Evolutionary conservation across 2,797 vertebrate species (phyloP).

Genomic region (Anabacerthia variegaticeps): DNA sequence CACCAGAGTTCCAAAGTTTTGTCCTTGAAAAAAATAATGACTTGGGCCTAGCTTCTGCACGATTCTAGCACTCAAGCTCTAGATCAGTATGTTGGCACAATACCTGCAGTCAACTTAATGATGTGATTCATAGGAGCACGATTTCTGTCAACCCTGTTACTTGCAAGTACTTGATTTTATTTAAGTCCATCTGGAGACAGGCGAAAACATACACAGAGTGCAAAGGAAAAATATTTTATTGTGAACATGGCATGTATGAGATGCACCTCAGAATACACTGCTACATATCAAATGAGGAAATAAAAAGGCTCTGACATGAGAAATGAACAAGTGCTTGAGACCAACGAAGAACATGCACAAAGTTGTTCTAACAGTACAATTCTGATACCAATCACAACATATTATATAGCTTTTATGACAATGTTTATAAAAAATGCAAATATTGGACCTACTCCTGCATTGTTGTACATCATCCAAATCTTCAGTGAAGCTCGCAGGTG

Average conservation of each 20-base stretch:
- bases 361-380: conserved; percentile 40
- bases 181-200: neutral
- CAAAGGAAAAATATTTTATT: conserved; percentile 73
- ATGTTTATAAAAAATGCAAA: conserved; percentile 42
- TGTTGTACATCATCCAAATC: neutral
- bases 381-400: conserved; percentile 23
- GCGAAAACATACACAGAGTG: neutral
- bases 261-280: conserved; percentile 47
- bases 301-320: conserved; percentile 32
- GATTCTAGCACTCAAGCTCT: neutral
- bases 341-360: neutral
- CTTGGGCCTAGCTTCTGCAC: neutral
- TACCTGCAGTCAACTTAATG: neutral
- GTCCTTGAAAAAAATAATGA: neutral
- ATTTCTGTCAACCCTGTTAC: neutral
- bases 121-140: neutral
- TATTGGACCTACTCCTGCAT: neutral
- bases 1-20: neutral
- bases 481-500: neutral
- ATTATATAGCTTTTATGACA: conserved; percentile 25
- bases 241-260: conserved; percentile 48
- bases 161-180: neutral
- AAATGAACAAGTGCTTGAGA: conserved; percentile 45
- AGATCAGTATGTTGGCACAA: neutral
- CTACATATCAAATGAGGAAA: conserved; percentile 25